A percentile compares a stretch with the other conserved stretches of the same genome.
These are phyloP conservation scores for Ips nitidus DNA, from an alignment of 1,140 invertebrate genomes.

Conservation along the genomic window DNA sequence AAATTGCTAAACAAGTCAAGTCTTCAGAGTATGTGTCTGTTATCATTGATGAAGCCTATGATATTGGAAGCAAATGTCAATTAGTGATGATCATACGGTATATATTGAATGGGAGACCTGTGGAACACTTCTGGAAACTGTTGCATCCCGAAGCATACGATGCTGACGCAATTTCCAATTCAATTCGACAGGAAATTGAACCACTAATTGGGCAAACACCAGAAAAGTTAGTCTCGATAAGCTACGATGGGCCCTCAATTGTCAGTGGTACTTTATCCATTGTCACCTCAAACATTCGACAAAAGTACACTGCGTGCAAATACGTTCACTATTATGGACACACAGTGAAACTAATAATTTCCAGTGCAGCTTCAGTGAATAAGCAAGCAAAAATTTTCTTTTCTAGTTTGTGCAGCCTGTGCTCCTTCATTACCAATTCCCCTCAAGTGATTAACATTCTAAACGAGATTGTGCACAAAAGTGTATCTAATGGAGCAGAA, in stretches of 20 bases:
- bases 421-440: slow-evolving; percentile 31
- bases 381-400: slow-evolving; percentile 45
- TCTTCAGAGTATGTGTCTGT: slow-evolving; percentile 43
- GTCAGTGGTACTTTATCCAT: slow-evolving; percentile 38
- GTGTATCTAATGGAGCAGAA: slow-evolving; percentile 17
- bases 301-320: slow-evolving; percentile 43
- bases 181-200: slow-evolving; percentile 40
- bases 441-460: slow-evolving; percentile 30
- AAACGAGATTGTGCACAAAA: slow-evolving; percentile 32
- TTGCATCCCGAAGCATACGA: slow-evolving; percentile 37
- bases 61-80: slow-evolving; percentile 41
- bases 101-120: slow-evolving; percentile 35
- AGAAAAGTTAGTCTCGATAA: slow-evolving; percentile 38
- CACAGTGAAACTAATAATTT: slow-evolving; percentile 48
- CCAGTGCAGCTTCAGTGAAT: slow-evolving; percentile 43
- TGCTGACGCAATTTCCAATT: slow-evolving; percentile 29
- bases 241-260: slow-evolving; percentile 39
- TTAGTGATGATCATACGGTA: slow-evolving; percentile 46
- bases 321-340: slow-evolving; percentile 51
- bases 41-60: slow-evolving; percentile 46
- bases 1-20: slow-evolving; percentile 45
- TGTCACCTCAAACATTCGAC: slow-evolving; percentile 43
- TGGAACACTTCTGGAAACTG: slow-evolving; percentile 48
- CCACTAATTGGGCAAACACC: slow-evolving; percentile 34
- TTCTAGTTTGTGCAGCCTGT: slow-evolving; percentile 30